Conservation (phyloP, 2,888 invertebrate species). For the Pachymerium ferrugineum region DNA sequence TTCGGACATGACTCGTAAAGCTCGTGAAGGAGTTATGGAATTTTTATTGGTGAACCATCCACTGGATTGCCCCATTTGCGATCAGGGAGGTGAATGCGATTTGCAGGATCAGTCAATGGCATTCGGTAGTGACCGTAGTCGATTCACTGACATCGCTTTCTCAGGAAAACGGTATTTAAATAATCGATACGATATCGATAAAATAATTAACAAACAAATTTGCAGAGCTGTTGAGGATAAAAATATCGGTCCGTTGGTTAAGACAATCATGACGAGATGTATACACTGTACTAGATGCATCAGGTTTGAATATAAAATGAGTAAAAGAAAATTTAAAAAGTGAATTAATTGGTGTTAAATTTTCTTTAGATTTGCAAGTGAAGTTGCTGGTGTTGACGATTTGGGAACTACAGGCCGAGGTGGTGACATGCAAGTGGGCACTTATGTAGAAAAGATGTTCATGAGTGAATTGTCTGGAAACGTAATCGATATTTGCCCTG, state of each 20-base stretch:
- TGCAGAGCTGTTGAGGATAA: constrained; percentile 95
- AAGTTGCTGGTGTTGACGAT: constrained; percentile 98
- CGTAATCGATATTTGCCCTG: constrained; percentile 96
- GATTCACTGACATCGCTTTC: constrained; percentile 87
- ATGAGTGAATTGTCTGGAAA: constrained; percentile 96
- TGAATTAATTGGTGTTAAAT: not conserved
- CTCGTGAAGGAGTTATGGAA: constrained; percentile 92
- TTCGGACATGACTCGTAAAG: constrained; percentile 81
- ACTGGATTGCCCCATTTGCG: constrained; percentile 98
- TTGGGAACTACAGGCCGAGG: constrained; percentile 90
- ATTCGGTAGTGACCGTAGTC: constrained; percentile 88
- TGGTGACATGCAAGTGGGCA: constrained; percentile 96
- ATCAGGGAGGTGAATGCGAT: constrained; percentile 72
- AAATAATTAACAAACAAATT: not conserved
- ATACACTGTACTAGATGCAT: constrained; percentile 84
- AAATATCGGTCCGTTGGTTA: constrained; percentile 94
- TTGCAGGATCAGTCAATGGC: constrained; percentile 98
- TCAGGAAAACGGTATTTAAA: constrained; percentile 71
- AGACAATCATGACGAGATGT: constrained; percentile 98
- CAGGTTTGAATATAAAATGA: not conserved
- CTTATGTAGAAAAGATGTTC: constrained; percentile 97
- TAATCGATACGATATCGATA: not conserved
- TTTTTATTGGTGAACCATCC: constrained; percentile 98
- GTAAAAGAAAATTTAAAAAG: not conserved
- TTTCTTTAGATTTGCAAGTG: constrained; percentile 76